Evolutionary conservation across 2,113 vertebrate genomes (phyloP), one percentile per base, ranked within the genome.

Genomic region (Eudyptes chrysolophus): DNA sequence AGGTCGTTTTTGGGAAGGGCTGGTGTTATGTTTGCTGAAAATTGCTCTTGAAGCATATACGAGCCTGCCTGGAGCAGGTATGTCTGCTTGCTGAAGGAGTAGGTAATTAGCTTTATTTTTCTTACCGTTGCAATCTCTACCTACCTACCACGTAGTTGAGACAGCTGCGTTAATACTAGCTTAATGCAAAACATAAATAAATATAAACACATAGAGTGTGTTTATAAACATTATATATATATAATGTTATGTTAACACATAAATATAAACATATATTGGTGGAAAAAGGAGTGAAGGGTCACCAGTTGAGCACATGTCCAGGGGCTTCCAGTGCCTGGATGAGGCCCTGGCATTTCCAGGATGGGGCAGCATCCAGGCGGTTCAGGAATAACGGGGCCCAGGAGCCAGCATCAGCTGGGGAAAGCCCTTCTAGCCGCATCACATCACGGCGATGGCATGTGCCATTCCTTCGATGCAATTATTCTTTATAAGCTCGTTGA

Each of bases 231-330:
- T 13, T 5, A 24, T 40, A 36, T 55, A 76, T 32, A 3, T 13
- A 10, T 7, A 15, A 4, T 24, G 5, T 15, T 44, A 10, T 7
- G 11, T 16, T 16, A 22, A 15, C 5, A 7, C 19, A 4, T 8
- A 19, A 70, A 46, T 40, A 34, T 42, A 75, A 60, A 32, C 1
- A 3, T 12, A 3, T 21, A 6, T 42, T 29, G n/a, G 4, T 55
- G 58, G 62, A 10, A 16, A 52, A 34, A 55, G 19, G 12, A 65
- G 40, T 6, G 11, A 26, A 38, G 52, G 32, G 70, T 30, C 51
- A 12, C 6, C 36, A 36, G 36, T 0, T 76, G 71, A 72, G 40
- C 2, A 9, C 27, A 13, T 25, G 51, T 40, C 75, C 4, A 4
- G 58, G 21, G 40, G 20, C 20, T 84, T 44, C 46, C 70, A 12